Evolutionary conservation across 1,140 invertebrate species (phyloP).

Genomic region (Trachelipus rathkii): DNA sequence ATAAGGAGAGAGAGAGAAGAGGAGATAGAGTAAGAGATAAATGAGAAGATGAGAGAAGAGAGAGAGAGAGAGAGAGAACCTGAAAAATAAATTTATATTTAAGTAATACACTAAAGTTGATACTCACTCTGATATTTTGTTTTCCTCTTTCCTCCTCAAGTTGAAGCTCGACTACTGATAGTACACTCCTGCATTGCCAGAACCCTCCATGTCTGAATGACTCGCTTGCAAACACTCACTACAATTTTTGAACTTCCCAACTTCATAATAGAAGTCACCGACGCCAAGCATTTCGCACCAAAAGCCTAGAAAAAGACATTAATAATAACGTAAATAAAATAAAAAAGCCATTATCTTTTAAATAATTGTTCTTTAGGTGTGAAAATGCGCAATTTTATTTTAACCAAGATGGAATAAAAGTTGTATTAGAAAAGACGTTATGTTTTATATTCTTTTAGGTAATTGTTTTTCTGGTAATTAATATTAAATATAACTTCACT

Average conservation of each 20-base stretch:
- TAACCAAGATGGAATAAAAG: too few species aligned
- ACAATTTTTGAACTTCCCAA: slow-evolving; percentile 95
- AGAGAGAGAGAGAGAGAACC: not conserved
- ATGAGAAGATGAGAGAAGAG: not conserved
- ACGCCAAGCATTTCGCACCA: slow-evolving; percentile 96
- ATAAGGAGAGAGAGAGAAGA: too few species aligned
- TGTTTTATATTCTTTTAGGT: too few species aligned
- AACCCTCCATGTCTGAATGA: slow-evolving; percentile 60
- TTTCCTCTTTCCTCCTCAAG: slow-evolving; percentile 29
- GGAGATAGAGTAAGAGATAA: too few species aligned
- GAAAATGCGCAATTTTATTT: too few species aligned
- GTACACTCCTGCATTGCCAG: slow-evolving; percentile 38
- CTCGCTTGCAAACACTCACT: slow-evolving; percentile 89
- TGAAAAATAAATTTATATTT: not conserved
- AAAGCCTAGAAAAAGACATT: slow-evolving; percentile 61
- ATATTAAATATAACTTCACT: too few species aligned
- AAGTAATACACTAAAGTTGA: not conserved
- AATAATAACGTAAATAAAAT: too few species aligned
- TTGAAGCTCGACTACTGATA: slow-evolving; percentile 34
- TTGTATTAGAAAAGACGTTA: too few species aligned
- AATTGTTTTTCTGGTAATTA: too few species aligned
- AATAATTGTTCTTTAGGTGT: too few species aligned
- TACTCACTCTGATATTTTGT: slow-evolving; percentile 32
- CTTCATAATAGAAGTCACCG: slow-evolving; percentile 99
- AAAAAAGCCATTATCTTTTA: too few species aligned